Percentiles rank a stretch among this genome's conserved stretches.
Evolutionary conservation across 2,888 invertebrate species (phyloP).

Genomic region (Erebia aethiops): DNA sequence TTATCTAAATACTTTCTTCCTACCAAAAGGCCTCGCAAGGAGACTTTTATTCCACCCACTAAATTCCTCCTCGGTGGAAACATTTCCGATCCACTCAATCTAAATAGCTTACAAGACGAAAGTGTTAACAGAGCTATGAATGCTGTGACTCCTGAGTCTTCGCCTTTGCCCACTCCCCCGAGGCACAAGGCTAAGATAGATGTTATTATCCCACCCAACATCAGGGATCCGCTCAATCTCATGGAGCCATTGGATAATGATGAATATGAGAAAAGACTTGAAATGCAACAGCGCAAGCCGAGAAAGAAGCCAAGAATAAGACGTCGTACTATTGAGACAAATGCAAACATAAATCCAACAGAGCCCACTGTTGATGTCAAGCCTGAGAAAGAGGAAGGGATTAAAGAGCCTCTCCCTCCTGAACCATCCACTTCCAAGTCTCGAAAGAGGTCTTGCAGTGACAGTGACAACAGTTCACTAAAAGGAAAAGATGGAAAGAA

Average conservation of each 20-base stretch:
- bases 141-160: constrained; percentile 95
- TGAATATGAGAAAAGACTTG: constrained; percentile 90
- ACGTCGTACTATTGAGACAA: constrained; percentile 75
- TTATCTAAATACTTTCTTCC: constrained; percentile 89
- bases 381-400: constrained; percentile 57
- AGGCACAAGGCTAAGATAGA: constrained; percentile 91
- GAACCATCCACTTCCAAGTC: constrained; percentile 69
- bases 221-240: constrained; percentile 95
- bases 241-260: constrained; percentile 90
- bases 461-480: constrained; percentile 81
- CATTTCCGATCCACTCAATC: constrained; percentile 96
- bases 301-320: constrained; percentile 86
- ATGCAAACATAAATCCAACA: constrained; percentile 41
- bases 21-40: constrained; percentile 88
- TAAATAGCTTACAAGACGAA: constrained; percentile 94
- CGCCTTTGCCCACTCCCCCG: constrained; percentile 93
- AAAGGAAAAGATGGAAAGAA: constrained; percentile 80
- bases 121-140: constrained; percentile 91
- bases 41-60: constrained; percentile 92
- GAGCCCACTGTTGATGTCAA: constrained; percentile 54
- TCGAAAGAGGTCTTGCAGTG: constrained; percentile 79
- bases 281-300: constrained; percentile 87
- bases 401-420: constrained; percentile 67
- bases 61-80: constrained; percentile 97
- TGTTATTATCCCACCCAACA: constrained; percentile 96